Evolutionary conservation across 2,113 vertebrate species (phyloP).

Genomic region (Mugil cephalus): DNA sequence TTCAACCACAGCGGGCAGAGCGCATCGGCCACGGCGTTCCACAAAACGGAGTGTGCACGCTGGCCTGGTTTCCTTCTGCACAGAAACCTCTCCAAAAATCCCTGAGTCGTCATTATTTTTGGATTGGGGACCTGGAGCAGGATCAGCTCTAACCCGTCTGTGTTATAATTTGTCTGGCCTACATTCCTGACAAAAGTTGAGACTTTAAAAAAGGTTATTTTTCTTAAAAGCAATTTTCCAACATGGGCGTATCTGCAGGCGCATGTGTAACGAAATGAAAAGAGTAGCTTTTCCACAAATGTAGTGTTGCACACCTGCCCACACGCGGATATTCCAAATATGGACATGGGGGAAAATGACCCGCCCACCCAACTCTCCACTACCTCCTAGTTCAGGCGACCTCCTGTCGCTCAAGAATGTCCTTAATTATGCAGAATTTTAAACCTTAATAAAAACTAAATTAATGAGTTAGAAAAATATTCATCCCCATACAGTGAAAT

Average conservation of each 20-base stretch:
- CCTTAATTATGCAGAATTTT: too few relatives aligned
- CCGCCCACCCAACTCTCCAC: too few relatives aligned
- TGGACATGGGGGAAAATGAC: too few relatives aligned
- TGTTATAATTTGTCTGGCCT: constrained; percentile 58
- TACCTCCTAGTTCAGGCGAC: too few relatives aligned
- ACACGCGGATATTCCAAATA: too few relatives aligned
- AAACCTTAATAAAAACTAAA: too few relatives aligned
- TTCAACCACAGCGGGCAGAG: constrained; percentile 55
- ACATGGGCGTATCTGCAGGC: neutral
- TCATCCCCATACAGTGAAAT: too few relatives aligned
- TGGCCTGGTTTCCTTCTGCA: constrained; percentile 63
- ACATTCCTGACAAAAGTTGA: constrained; percentile 35
- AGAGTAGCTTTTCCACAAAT: too few relatives aligned
- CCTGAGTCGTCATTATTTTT: constrained; percentile 64
- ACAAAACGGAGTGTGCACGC: constrained; percentile 43
- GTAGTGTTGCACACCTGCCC: too few relatives aligned
- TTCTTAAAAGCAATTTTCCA: constrained; percentile 12
- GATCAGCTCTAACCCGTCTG: constrained; percentile 38
- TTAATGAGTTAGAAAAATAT: too few relatives aligned
- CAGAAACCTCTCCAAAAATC: constrained; percentile 51
- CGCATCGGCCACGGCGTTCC: constrained; percentile 65
- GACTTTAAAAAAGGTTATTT: constrained; percentile 26
- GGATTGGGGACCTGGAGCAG: constrained; percentile 43
- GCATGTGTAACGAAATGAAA: neutral
- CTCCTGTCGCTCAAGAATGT: too few relatives aligned